A percentile compares a stretch with the other conserved stretches of the same genome.
These are phyloP conservation scores for Ophion ellenae DNA, from an alignment of 2,888 invertebrate species.

Conservation along the genomic window DNA sequence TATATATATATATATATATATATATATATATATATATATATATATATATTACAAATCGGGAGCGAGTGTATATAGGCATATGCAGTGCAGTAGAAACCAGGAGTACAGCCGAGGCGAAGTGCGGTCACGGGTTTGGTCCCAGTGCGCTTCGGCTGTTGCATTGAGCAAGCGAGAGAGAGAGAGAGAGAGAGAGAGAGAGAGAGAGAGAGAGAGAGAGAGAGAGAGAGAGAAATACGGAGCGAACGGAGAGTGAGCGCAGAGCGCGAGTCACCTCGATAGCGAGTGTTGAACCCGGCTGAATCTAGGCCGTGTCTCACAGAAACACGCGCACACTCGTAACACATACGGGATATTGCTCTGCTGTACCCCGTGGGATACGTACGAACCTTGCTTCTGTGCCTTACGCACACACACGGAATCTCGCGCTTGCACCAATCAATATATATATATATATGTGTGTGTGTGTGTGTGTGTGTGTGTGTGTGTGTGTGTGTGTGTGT, in stretches of 20 bases:
- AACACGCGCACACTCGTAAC: constrained; percentile 80
- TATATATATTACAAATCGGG: background rate
- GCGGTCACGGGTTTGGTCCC: constrained; percentile 55
- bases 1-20: background rate
- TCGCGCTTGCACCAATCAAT: constrained; percentile 26
- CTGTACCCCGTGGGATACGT: constrained; percentile 68
- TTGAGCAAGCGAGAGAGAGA: constrained; percentile 75
- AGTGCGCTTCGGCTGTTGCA: constrained; percentile 77
- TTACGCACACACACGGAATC: constrained; percentile 20
- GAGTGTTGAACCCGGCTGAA: constrained; percentile 83
- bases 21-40: background rate
- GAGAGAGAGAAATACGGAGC: constrained; percentile 46
- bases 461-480: no score
- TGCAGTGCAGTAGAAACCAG: constrained; percentile 20
- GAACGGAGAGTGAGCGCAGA: constrained; percentile 66
- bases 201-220: constrained; percentile 27
- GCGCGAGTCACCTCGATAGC: constrained; percentile 83
- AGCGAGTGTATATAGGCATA: background rate
- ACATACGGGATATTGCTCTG: constrained; percentile 64
- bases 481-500: no score
- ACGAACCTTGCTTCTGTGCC: constrained; percentile 64
- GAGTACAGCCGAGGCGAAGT: constrained; percentile 49
- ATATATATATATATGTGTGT: background rate
- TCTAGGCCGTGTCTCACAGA: constrained; percentile 85
- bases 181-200: constrained; percentile 39